Conservation (phyloP, 1,140 invertebrate genomes). For the Octopus bimaculoides region DNA sequence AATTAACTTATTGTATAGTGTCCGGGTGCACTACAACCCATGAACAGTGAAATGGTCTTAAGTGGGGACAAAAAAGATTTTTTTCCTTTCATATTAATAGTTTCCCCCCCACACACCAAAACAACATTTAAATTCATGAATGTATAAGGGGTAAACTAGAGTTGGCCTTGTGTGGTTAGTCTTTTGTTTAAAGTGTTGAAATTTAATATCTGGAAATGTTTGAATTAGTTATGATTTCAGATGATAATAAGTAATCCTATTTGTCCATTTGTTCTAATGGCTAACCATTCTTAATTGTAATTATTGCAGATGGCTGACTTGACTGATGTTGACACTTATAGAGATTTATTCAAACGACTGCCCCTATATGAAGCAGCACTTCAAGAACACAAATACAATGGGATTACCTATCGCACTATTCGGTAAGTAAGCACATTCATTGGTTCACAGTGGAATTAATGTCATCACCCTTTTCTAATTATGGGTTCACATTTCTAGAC, state of each 20-base stretch:
- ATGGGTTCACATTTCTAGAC: too few relatives aligned
- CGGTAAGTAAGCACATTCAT: constrained; percentile 33
- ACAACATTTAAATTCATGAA: too few relatives aligned
- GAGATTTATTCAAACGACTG: constrained; percentile 60
- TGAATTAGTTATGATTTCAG: neutral
- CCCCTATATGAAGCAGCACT: constrained; percentile 79
- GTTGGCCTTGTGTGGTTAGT: neutral
- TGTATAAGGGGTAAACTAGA: neutral
- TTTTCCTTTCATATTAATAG: too few relatives aligned
- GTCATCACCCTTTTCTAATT: too few relatives aligned
- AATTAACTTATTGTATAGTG: neutral
- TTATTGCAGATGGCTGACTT: constrained; percentile 78
- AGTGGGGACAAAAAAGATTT: too few relatives aligned
- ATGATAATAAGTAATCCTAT: too few relatives aligned
- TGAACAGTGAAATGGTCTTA: too few relatives aligned
- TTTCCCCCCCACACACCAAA: too few relatives aligned
- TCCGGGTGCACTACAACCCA: too few relatives aligned
- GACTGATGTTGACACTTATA: constrained; percentile 68
- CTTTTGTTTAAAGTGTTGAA: neutral
- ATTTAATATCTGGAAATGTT: constrained; percentile 15
- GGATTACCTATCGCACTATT: constrained; percentile 73
- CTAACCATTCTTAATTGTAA: too few relatives aligned
- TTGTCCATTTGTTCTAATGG: too few relatives aligned
- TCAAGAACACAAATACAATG: constrained; percentile 71
- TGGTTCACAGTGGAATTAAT: too few relatives aligned